Evolutionary conservation across 2,113 vertebrate genomes (phyloP).

Genomic region (Gymnocephalus cernua): DNA sequence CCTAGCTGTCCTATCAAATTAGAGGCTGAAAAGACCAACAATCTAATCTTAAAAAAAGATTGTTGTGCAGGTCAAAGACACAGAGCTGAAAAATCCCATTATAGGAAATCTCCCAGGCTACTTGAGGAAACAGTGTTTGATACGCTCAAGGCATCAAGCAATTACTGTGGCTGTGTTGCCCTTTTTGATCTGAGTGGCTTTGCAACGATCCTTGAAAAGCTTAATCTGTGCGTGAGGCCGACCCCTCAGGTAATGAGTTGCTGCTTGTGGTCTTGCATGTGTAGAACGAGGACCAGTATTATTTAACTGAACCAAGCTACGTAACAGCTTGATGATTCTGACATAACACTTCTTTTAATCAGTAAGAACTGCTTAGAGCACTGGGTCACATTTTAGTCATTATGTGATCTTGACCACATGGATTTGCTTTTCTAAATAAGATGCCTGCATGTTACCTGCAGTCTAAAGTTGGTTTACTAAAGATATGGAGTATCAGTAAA

Average conservation of each 20-base stretch:
- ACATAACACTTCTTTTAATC: neutral
- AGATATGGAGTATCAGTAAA: no score
- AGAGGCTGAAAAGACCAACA: no score
- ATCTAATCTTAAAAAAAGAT: no score
- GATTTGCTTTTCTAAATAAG: neutral
- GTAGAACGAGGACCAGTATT: neutral
- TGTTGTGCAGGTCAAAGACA: neutral
- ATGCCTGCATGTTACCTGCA: neutral
- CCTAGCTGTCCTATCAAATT: no score
- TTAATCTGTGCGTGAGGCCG: constrained; percentile 3
- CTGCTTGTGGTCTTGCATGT: neutral
- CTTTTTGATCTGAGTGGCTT: constrained; percentile 37
- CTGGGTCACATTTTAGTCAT: neutral
- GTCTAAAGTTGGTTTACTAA: no score
- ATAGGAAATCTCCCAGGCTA: neutral
- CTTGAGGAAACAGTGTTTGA: constrained; percentile 4
- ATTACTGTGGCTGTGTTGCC: constrained; percentile 23
- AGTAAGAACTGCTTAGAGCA: neutral
- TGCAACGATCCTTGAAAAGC: constrained; percentile 45
- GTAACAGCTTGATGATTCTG: neutral
- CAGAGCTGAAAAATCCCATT: neutral
- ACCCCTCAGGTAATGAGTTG: constrained; percentile 28
- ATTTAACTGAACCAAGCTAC: neutral
- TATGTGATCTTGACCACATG: neutral
- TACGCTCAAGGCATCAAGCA: constrained; percentile 14